A percentile compares a stretch with the other conserved stretches of the same genome.
phyloP scores from a whole-genome alignment of 2,113 vertebrate genomes.

The Trogon melanurus region DNA sequence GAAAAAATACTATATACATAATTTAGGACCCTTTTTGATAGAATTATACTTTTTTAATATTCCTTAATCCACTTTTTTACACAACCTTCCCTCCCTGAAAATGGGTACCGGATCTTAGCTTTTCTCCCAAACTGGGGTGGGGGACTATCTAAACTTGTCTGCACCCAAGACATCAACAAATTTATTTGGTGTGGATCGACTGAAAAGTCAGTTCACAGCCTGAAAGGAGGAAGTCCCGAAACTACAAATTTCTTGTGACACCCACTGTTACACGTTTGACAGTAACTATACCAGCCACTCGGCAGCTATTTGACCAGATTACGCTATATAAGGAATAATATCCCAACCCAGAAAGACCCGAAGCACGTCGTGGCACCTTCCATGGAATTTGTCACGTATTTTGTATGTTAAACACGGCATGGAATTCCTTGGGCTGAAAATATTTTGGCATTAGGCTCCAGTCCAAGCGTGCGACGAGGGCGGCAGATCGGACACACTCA shows the following conservation, averaged over 20 bases:
- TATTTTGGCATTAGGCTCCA: not conserved
- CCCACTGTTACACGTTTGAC: rapidly evolving
- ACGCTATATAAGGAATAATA: rapidly evolving
- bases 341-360: not conserved
- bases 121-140: not conserved
- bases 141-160: rapidly evolving
- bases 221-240: rapidly evolving
- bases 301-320: rapidly evolving
- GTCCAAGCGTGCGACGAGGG: too few species aligned
- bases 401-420: rapidly evolving
- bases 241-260: too few species aligned
- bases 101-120: rapidly evolving
- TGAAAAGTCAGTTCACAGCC: not conserved
- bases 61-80: not conserved
- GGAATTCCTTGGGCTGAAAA: not conserved
- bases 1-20: not conserved
- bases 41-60: not conserved
- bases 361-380: too few species aligned
- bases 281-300: too few species aligned
- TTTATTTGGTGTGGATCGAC: not conserved
- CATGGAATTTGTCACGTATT: rapidly evolving
- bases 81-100: not conserved
- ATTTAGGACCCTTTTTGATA: not conserved
- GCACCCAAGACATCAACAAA: not conserved
- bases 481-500: not conserved